Conservation (phyloP, 1,140 invertebrate species). For the Drosophila tani region DNA sequence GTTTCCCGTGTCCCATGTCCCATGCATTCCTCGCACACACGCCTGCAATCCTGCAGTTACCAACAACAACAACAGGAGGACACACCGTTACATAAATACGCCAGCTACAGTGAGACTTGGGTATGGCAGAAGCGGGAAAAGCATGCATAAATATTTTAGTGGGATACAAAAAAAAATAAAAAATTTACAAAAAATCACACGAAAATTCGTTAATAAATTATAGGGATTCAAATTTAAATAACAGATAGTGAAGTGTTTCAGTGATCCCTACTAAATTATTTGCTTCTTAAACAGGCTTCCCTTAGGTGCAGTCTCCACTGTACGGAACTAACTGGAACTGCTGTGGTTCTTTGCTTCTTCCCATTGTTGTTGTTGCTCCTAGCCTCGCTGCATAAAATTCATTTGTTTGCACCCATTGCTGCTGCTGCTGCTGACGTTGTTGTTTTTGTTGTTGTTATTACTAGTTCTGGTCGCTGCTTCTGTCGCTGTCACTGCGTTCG, state of each 20-base stretch:
- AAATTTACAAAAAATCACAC: no score
- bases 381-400: conserved; percentile 70
- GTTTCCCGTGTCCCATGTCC: conserved; percentile 16
- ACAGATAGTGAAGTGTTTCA: no score
- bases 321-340: conserved; percentile 30
- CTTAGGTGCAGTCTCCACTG: conserved; percentile 3
- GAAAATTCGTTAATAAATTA: no score
- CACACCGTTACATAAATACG: conserved; percentile 76
- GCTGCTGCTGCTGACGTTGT: conserved; percentile 23
- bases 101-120: conserved; percentile 24
- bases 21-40: conserved; percentile 44
- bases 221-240: not conserved
- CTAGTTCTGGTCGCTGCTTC: conserved; percentile 57
- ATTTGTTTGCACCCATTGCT: conserved; percentile 59
- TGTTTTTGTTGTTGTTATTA: conserved; percentile 54
- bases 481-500: conserved; percentile 55
- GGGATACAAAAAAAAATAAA: no score
- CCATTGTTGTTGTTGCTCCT: conserved; percentile 38
- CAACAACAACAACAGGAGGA: conserved; percentile 47
- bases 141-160: not conserved
- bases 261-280: no score
- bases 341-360: conserved; percentile 26
- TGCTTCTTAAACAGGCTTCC: not conserved
- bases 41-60: conserved; percentile 47
- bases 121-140: not conserved